A percentile compares a stretch with the other conserved stretches of the same genome.
Conservation (phyloP, 2,797 vertebrate genomes). For the Propithecus perrieri region DNA sequence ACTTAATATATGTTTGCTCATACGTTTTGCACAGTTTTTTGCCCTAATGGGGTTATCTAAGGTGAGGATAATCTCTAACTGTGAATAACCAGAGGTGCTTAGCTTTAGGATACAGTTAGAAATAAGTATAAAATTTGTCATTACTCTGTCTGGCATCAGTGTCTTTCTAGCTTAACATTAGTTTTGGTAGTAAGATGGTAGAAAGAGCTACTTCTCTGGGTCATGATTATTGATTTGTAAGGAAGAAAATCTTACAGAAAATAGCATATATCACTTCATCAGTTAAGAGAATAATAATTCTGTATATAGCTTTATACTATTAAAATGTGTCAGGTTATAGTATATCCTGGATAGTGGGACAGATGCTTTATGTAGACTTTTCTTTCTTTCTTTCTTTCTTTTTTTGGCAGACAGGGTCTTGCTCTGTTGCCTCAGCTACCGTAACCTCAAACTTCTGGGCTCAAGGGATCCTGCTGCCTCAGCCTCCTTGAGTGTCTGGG, state of each 20-base stretch:
- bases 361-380: not conserved
- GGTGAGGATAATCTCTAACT: not conserved
- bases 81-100: not conserved
- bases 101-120: not conserved
- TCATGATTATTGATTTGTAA: not conserved
- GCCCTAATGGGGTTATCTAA: not conserved
- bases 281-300: not conserved
- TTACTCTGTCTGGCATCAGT: not conserved
- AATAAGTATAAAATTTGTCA: not conserved
- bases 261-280: not conserved
- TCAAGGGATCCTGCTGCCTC: not conserved
- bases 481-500: not conserved
- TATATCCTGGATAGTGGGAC: not conserved
- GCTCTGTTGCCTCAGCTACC: not conserved
- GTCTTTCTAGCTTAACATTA: not conserved
- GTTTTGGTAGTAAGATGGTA: not conserved
- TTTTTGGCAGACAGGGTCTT: not conserved
- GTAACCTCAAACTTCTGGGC: not conserved
- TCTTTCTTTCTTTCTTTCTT: not conserved
- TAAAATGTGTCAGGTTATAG: not conserved
- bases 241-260: slow-evolving; percentile 9
- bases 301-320: not conserved
- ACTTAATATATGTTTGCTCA: not conserved
- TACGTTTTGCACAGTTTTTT: not conserved
- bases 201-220: not conserved